Evolutionary conservation across 35 echinoderm and acorn worm species (phyloP).

Genomic region (Ophiothrix spiculata): DNA sequence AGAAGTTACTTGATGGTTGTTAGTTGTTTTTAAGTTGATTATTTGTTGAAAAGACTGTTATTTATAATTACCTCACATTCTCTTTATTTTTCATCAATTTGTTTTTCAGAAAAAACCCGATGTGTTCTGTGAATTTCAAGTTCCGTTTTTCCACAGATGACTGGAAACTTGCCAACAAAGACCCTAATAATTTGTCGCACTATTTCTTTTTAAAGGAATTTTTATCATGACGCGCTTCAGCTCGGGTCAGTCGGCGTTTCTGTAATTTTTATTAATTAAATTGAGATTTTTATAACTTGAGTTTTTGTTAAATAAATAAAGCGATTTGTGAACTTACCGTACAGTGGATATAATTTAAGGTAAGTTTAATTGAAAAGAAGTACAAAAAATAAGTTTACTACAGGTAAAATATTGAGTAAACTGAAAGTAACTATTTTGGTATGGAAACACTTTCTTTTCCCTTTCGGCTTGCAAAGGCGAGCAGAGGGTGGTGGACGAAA

Average conservation of each 20-base stretch:
- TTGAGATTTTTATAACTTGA: not conserved
- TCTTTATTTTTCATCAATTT: too few species aligned
- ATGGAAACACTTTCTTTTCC: not conserved
- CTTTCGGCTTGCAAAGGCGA: not conserved
- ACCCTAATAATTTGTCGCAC: too few species aligned
- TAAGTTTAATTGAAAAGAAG: not conserved
- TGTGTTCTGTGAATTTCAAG: too few species aligned
- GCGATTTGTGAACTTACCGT: not conserved
- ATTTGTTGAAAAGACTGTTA: too few species aligned
- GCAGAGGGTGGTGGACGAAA: not conserved
- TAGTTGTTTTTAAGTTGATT: too few species aligned
- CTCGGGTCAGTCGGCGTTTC: not conserved
- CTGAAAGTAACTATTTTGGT: not conserved
- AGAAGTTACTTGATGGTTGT: too few species aligned
- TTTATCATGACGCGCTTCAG: not conserved
- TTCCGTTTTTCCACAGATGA: too few species aligned
- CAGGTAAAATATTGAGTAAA: not conserved
- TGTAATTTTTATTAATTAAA: not conserved
- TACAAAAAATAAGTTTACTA: not conserved
- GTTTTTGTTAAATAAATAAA: not conserved
- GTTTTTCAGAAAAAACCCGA: too few species aligned
- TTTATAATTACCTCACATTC: too few species aligned
- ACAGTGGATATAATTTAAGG: not conserved
- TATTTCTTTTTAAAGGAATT: too few species aligned
- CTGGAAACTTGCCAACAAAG: too few species aligned